phyloP scores from a whole-genome alignment of 2,888 invertebrate genomes.

The Cheilosia variabilis region DNA sequence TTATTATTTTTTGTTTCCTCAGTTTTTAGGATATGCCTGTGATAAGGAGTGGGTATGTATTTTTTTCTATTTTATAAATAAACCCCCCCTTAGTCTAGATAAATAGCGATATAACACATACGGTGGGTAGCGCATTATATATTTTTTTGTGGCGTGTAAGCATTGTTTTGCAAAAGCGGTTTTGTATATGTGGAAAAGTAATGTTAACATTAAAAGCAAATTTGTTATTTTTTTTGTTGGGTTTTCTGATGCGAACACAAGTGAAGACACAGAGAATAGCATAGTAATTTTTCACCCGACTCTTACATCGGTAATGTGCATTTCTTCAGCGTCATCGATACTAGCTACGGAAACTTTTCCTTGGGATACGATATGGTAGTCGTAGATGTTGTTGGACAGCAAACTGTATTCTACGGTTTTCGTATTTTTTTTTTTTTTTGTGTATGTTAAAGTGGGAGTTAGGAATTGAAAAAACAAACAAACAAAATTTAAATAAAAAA shows the following conservation, averaged over 20 bases:
- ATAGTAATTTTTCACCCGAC: slow-evolving; percentile 51
- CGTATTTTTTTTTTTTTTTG: slow-evolving; percentile 9
- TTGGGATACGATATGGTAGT: slow-evolving; percentile 96
- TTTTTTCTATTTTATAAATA: background rate
- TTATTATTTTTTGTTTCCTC: slow-evolving; percentile 69
- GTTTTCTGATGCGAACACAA: background rate
- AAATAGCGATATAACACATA: slow-evolving; percentile 5
- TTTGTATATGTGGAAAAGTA: background rate
- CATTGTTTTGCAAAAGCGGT: slow-evolving; percentile 34
- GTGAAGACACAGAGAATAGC: slow-evolving; percentile 39
- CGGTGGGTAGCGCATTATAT: background rate
- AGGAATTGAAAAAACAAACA: slow-evolving; percentile 38
- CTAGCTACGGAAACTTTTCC: slow-evolving; percentile 96
- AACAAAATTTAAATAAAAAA: slow-evolving; percentile 44
- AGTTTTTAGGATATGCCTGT: slow-evolving; percentile 36
- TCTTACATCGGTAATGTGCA: slow-evolving; percentile 91
- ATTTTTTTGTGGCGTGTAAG: slow-evolving; percentile 34
- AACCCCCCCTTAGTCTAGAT: slow-evolving; percentile 21
- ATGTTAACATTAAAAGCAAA: slow-evolving; percentile 1
- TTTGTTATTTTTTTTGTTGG: slow-evolving; percentile 1
- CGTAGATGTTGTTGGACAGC: slow-evolving; percentile 90
- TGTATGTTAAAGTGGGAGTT: slow-evolving; percentile 31
- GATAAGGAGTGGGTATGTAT: background rate
- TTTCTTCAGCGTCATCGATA: slow-evolving; percentile 96
- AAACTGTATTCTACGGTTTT: slow-evolving; percentile 87